phyloP scores from a whole-genome alignment of 1,140 invertebrate species.

The Neodiprion fabricii region DNA sequence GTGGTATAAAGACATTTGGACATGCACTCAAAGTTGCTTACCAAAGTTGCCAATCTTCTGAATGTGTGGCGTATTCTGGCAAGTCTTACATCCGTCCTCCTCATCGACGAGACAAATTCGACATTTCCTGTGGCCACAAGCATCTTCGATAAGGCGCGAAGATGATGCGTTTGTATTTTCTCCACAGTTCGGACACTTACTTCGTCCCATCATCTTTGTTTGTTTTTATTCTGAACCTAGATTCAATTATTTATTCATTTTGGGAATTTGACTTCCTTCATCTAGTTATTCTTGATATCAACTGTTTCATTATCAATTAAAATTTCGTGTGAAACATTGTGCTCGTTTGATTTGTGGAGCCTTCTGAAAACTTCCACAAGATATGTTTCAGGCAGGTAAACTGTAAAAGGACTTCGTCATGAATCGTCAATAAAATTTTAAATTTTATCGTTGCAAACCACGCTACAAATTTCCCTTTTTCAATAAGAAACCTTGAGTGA shows the following conservation, averaged over 20 bases:
- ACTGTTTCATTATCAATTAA: too few relatives aligned
- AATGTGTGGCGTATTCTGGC: slow-evolving; percentile 30
- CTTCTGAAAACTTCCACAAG: too few relatives aligned
- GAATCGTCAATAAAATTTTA: too few relatives aligned
- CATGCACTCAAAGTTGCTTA: slow-evolving; percentile 21
- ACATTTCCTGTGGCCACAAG: slow-evolving; percentile 55
- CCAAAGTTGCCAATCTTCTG: slow-evolving; percentile 32
- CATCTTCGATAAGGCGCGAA: slow-evolving; percentile 50
- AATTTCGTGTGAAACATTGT: too few relatives aligned
- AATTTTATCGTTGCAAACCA: too few relatives aligned
- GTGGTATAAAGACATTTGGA: neutral
- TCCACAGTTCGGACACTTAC: slow-evolving; percentile 52
- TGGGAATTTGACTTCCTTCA: too few relatives aligned
- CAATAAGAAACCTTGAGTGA: too few relatives aligned
- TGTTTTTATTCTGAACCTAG: slow-evolving; percentile 11
- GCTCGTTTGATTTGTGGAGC: too few relatives aligned
- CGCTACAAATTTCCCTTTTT: too few relatives aligned
- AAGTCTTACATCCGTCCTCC: slow-evolving; percentile 52
- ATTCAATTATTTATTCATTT: neutral
- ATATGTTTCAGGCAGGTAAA: too few relatives aligned
- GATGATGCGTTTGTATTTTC: slow-evolving; percentile 45
- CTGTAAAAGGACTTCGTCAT: too few relatives aligned
- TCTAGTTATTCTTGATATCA: too few relatives aligned
- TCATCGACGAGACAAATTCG: slow-evolving; percentile 55
- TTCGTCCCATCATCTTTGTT: slow-evolving; percentile 28